Evolutionary conservation across 2,113 vertebrate species (phyloP).

Genomic region (Eidolon helvum): DNA sequence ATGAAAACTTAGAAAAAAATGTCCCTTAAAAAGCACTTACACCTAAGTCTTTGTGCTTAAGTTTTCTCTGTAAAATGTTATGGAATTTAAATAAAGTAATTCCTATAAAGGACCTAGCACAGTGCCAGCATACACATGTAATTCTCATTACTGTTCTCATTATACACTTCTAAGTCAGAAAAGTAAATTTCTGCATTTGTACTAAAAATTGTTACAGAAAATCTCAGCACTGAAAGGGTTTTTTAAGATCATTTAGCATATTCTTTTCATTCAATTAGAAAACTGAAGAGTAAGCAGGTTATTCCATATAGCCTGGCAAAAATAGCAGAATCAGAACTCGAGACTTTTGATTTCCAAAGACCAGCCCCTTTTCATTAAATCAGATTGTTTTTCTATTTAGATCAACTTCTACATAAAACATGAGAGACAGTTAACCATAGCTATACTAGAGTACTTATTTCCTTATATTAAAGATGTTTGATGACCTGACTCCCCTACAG

Average conservation of each 20-base stretch:
- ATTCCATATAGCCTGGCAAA: not conserved
- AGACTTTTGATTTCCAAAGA: not conserved
- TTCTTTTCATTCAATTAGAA: not conserved
- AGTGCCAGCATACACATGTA: not conserved
- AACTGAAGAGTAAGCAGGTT: not conserved
- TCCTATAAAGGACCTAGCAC: not conserved
- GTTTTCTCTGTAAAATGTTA: not conserved
- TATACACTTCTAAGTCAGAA: not conserved
- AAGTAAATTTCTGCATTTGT: conserved; percentile 36
- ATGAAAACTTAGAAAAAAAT: not conserved
- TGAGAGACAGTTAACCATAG: not conserved
- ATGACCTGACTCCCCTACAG: not conserved
- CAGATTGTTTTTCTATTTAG: not conserved
- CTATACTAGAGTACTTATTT: not conserved
- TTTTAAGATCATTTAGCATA: not conserved
- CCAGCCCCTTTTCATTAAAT: not conserved
- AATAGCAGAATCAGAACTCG: not conserved
- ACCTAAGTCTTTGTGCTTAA: not conserved
- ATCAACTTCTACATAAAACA: not conserved
- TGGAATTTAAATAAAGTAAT: not conserved
- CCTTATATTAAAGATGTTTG: not conserved
- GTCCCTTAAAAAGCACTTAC: not conserved
- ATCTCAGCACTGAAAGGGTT: not conserved
- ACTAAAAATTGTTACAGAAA: not conserved
- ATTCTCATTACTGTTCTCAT: not conserved